Conservation (phyloP, 2,113 vertebrate species). For the Cottus gobio region DNA sequence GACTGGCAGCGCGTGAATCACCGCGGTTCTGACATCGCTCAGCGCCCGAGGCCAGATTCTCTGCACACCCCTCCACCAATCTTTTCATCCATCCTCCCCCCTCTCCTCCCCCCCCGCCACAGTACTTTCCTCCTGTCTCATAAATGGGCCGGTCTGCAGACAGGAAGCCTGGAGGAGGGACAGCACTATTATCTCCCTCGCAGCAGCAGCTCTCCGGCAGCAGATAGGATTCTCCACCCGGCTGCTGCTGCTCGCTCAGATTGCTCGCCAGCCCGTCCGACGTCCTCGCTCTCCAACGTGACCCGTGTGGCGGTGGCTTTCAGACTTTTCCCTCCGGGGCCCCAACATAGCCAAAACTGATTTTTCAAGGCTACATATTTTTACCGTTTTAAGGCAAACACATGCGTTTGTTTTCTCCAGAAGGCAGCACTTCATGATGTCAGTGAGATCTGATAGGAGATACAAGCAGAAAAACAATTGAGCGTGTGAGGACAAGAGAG, state of each 20-base stretch:
- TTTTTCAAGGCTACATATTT: conserved; percentile 30
- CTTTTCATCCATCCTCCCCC: conserved; percentile 53
- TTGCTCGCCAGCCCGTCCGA: conserved; percentile 36
- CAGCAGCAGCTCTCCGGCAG: conserved; percentile 69
- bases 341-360: conserved; percentile 26
- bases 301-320: conserved; percentile 14
- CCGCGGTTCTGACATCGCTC: conserved; percentile 56
- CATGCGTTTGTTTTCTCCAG: conserved; percentile 5
- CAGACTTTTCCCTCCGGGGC: conserved; percentile 24
- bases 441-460: neutral
- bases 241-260: conserved; percentile 53
- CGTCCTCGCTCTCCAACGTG: conserved; percentile 16
- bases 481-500: too few relatives aligned
- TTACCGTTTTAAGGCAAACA: conserved; percentile 17
- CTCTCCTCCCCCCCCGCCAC: neutral
- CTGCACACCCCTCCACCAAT: conserved; percentile 44
- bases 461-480: too few relatives aligned
- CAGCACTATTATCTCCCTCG: conserved; percentile 76
- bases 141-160: conserved; percentile 64
- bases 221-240: conserved; percentile 67
- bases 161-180: conserved; percentile 72
- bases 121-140: conserved; percentile 54
- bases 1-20: conserved; percentile 65
- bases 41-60: conserved; percentile 56
- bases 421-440: neutral